Conservation (phyloP, 2,113 vertebrate species). For the Carollia perspicillata region DNA sequence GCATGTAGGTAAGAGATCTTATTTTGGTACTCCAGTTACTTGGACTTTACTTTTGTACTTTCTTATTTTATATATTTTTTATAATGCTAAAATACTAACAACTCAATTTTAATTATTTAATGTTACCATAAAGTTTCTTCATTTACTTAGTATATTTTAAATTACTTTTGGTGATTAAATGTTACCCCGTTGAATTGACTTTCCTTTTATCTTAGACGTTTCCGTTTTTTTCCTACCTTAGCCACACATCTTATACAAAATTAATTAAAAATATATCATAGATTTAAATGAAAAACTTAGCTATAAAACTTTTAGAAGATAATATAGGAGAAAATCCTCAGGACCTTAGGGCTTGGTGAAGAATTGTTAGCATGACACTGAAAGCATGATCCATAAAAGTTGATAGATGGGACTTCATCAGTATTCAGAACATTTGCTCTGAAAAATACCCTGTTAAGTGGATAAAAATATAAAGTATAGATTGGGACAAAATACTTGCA, state of each 20-base stretch:
- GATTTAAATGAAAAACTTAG: conserved; percentile 32
- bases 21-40: background rate
- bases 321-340: background rate
- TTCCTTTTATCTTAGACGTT: conserved; percentile 4
- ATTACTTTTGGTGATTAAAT: conserved; percentile 30
- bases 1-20: conserved; percentile 85
- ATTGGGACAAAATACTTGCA: background rate
- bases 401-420: background rate
- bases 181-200: background rate
- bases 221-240: background rate
- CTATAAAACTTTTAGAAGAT: background rate
- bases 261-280: conserved; percentile 16
- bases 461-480: background rate
- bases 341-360: background rate
- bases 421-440: conserved; percentile 15
- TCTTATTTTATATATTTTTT: background rate
- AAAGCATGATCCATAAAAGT: background rate
- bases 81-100: conserved; percentile 40
- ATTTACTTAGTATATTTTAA: background rate
- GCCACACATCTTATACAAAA: background rate
- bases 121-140: background rate
- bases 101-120: conserved; percentile 29
- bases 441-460: background rate
- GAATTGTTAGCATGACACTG: background rate
- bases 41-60: conserved; percentile 31